Evolutionary conservation across 2,888 invertebrate species (phyloP).

Genomic region (Heteropelma amictum): DNA sequence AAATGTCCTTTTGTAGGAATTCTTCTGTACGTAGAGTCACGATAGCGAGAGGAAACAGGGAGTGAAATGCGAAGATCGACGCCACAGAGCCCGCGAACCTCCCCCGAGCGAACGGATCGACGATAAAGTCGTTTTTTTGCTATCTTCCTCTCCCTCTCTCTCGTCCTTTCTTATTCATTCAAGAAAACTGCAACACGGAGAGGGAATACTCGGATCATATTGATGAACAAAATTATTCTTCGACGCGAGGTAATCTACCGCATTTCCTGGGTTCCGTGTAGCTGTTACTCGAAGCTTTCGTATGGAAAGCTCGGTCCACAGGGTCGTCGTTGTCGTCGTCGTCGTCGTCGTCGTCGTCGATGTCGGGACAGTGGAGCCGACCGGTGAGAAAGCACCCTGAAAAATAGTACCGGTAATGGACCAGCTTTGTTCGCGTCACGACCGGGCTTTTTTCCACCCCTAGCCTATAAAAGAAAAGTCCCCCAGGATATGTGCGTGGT

Average conservation of each 20-base stretch:
- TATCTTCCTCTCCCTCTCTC: neutral
- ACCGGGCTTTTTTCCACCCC: slow-evolving; percentile 42
- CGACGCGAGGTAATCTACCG: slow-evolving; percentile 48
- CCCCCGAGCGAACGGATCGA: neutral
- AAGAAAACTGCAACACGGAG: neutral
- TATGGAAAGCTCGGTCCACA: slow-evolving; percentile 1
- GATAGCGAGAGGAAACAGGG: too few species aligned
- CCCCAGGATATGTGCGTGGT: slow-evolving; percentile 21
- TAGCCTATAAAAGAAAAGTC: slow-evolving; percentile 4
- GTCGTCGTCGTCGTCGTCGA: slow-evolving; percentile 9
- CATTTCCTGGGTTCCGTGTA: slow-evolving; percentile 46
- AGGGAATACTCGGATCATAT: slow-evolving; percentile 19
- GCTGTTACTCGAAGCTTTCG: slow-evolving; percentile 21
- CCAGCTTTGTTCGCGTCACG: slow-evolving; percentile 60
- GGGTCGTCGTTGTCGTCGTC: slow-evolving; percentile 3
- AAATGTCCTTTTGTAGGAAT: too few species aligned
- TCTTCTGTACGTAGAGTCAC: too few species aligned
- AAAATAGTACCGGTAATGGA: slow-evolving; percentile 61
- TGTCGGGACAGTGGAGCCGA: too few species aligned
- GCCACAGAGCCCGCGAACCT: neutral
- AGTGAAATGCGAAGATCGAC: too few species aligned
- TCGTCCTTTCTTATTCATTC: neutral
- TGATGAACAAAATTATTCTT: slow-evolving; percentile 54
- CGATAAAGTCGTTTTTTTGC: neutral
- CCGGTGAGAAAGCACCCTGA: slow-evolving; percentile 42